phyloP scores from a whole-genome alignment of 2,888 invertebrate species.

The Dexiosoma caninum region DNA sequence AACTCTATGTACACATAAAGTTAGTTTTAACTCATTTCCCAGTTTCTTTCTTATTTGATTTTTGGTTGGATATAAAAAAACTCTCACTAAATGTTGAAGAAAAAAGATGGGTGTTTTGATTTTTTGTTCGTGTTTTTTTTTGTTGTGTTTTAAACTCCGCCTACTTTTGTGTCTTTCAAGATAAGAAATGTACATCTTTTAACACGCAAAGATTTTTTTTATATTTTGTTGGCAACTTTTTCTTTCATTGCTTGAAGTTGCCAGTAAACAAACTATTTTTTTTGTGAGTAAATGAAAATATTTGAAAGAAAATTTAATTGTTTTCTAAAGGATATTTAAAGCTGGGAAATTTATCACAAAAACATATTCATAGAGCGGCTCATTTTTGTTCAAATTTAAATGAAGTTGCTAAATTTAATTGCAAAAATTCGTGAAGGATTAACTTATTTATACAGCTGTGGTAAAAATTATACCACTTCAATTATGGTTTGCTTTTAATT shows the following conservation, averaged over 20 bases:
- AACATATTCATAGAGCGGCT: neutral
- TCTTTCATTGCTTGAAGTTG: slow-evolving; percentile 14
- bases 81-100: neutral
- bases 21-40: neutral
- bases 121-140: neutral
- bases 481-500: too few species aligned
- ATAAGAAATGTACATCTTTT: neutral
- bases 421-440: too few species aligned
- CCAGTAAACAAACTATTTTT: neutral
- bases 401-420: too few species aligned
- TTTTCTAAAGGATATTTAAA: neutral
- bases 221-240: neutral
- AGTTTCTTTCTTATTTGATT: neutral
- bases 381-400: neutral
- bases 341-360: neutral
- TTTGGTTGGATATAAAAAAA: slow-evolving; percentile 10
- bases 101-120: slow-evolving; percentile 18
- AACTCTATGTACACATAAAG: neutral
- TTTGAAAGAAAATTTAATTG: neutral
- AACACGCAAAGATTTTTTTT: neutral
- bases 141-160: slow-evolving; percentile 42
- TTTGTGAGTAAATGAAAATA: neutral
- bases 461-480: too few species aligned
- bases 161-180: slow-evolving; percentile 25
- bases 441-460: too few species aligned